Base-by-base conservation (phyloP, 2,797 vertebrate species). In the Hyperoplus immaculatus region DNA sequence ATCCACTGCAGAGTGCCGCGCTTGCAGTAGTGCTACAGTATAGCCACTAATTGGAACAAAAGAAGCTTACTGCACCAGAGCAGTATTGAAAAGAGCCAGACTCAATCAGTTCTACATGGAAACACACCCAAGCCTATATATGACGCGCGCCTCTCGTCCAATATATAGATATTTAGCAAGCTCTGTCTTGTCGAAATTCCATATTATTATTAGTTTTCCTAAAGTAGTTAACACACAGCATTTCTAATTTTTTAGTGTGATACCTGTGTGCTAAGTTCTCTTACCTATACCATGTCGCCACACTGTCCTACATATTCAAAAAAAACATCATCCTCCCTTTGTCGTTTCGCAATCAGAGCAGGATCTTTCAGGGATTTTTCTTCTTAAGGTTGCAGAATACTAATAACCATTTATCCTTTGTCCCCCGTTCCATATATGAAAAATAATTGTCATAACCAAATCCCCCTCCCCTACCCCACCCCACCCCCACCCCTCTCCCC, bases 381-480 rank as follows among this genome's bases (percentile, higher is more conserved):
- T 90, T 84, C 81, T 90, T 90, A 81, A 88, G 85, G 80, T 84
- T 80, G 64, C 69, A 43, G 89, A 92, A 93, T 90, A 80, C 87
- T 92, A 91, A 93, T 92, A 93, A 84, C 87, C 88, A 90, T 93
- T 93, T 88, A 90, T 91, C 87, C 90, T 92, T 94, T 93, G 92
- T 94, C 88, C 89, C 29, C 87, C 59, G 67, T 86, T 91, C 84
- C 82, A 85, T 91, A 88, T 92, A 89, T 92, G 89, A 93, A 93
- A 94, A 94, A 93, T 93, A 92, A 94, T 94, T 93, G 93, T 94
- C 88, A 92, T 92, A 92, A 92, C 89, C 83, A 84, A 89, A 71
- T 53, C 80, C 61, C 62, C 86, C 78, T 72, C 65, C 29, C 58
- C 38, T 54, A 70, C 70, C 71, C 29, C 29, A 29, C 29, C 29